Percentiles rank a stretch among this genome's conserved stretches.
Evolutionary conservation across 2,888 invertebrate species (phyloP).

Genomic region (Nasonia oneida): DNA sequence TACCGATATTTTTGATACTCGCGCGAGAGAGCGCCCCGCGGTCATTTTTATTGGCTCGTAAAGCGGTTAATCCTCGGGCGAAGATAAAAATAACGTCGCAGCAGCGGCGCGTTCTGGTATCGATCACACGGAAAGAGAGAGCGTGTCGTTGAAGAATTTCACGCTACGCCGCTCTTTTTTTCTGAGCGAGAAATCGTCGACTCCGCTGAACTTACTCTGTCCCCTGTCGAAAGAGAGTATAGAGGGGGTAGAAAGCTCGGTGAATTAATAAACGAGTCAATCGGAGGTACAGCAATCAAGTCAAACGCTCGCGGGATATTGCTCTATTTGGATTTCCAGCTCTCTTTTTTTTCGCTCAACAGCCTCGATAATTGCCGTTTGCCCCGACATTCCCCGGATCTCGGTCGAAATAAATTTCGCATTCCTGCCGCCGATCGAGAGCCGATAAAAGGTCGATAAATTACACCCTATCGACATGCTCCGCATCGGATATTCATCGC

Average conservation of each 20-base stretch:
- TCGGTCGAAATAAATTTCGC: neutral
- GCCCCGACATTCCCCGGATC: neutral
- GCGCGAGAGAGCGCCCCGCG: neutral
- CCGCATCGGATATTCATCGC: neutral
- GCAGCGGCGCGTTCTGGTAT: neutral
- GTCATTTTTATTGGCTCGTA: neutral
- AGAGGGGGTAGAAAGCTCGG: too few relatives aligned
- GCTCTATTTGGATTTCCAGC: too few relatives aligned
- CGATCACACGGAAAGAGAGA: neutral
- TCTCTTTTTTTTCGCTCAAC: too few relatives aligned
- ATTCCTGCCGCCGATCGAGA: neutral
- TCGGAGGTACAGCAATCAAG: too few relatives aligned
- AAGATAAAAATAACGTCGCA: conserved; percentile 9
- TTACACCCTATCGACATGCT: neutral
- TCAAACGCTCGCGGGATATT: too few relatives aligned
- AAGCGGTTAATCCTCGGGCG: neutral
- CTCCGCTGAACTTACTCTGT: neutral
- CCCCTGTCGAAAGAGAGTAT: too few relatives aligned
- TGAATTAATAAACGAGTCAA: too few relatives aligned
- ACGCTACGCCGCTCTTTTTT: neutral
- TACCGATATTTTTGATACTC: neutral
- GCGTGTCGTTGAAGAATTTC: neutral
- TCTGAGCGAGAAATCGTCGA: neutral
- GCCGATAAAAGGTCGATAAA: neutral
- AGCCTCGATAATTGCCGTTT: too few relatives aligned